Evolutionary conservation across 2,888 invertebrate genomes (phyloP), one percentile per base, ranked within the genome.

Genomic region (Aromia moschata): DNA sequence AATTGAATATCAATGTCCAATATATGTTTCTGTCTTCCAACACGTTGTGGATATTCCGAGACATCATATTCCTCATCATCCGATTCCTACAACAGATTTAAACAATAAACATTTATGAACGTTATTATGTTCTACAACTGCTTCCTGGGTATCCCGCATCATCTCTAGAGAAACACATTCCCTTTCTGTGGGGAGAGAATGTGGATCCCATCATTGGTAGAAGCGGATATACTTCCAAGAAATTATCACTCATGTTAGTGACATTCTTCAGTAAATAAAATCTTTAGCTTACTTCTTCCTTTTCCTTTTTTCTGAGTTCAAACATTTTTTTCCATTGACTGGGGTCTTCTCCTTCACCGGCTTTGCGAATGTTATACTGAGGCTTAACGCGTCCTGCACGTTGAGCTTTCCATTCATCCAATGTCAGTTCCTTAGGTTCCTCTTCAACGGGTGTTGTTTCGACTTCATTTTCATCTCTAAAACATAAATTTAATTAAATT

Each of bases 401-500:
- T 74, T 92, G 84, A 57, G 94, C 94, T 82, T 94, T 94, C 89
- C 94, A 97, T 85, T 97, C 96, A 77, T 96, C 96, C 71, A 96
- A 84, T 31, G 97, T 97, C 79, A 97, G 85, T 83, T 92, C 93
- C 74, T 91, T 90, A 46, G 91, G 87, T 79, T 91, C 92, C 68
- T 93, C 93, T 74, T 92, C 93, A 51, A 84, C 84, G 0, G 81
- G 78, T 1, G 72, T 63, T 41, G 70, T 63, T 68, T 77, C 79
- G 18, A 76, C 76, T 61, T 77, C 77, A 20, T 69, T 58, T 67
- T 73, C 75, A 57, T 80, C 80, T 67, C 79, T 80, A 57, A 45
- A 65, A 60, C 17, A n/a, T n/a, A n/a, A n/a, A n/a, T n/a, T n/a
- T n/a, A n/a, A n/a, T n/a, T n/a, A n/a, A n/a, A n/a, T n/a, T n/a